Conservation (phyloP, 2,113 vertebrate genomes). For the Elgaria multicarinata region DNA sequence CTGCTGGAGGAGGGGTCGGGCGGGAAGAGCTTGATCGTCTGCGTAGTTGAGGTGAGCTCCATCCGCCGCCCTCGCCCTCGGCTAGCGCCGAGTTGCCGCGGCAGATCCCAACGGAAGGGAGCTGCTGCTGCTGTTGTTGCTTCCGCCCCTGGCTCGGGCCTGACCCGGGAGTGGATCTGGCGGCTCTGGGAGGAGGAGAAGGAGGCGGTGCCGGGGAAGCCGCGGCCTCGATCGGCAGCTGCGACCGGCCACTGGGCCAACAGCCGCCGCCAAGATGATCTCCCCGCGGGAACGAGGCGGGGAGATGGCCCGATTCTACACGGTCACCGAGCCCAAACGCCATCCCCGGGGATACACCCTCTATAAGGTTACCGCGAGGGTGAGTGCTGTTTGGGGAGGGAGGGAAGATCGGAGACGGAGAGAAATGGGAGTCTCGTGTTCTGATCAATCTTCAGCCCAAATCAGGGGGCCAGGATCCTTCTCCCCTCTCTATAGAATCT, state of each 20-base stretch:
- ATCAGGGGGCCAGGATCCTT: not conserved
- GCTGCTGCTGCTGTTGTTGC: not conserved
- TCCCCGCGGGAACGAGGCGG: slow-evolving; percentile 84
- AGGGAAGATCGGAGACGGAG: not conserved
- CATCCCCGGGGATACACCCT: slow-evolving; percentile 92
- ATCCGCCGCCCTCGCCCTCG: not conserved
- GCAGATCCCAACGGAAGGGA: not conserved
- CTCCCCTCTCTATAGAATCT: not conserved
- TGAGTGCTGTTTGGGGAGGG: slow-evolving; percentile 72
- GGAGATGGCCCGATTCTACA: slow-evolving; percentile 96
- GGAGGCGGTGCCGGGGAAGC: not conserved
- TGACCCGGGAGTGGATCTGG: slow-evolving; percentile 55
- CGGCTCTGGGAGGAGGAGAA: not conserved
- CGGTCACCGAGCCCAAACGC: slow-evolving; percentile 92
- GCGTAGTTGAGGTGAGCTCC: too few relatives aligned
- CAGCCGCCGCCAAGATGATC: slow-evolving; percentile 82
- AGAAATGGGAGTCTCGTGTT: not conserved
- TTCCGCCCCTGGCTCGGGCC: not conserved
- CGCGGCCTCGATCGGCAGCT: slow-evolving; percentile 15
- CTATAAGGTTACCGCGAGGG: slow-evolving; percentile 96
- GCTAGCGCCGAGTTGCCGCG: not conserved
- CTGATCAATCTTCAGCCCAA: not conserved
- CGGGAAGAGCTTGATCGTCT: not conserved
- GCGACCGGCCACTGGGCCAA: slow-evolving; percentile 71
- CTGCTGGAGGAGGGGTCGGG: not conserved